Percentiles rank a stretch among this genome's conserved stretches.
Conservation (phyloP, 35 echinoderm and acorn worm genomes). For the Amphiura filiformis region DNA sequence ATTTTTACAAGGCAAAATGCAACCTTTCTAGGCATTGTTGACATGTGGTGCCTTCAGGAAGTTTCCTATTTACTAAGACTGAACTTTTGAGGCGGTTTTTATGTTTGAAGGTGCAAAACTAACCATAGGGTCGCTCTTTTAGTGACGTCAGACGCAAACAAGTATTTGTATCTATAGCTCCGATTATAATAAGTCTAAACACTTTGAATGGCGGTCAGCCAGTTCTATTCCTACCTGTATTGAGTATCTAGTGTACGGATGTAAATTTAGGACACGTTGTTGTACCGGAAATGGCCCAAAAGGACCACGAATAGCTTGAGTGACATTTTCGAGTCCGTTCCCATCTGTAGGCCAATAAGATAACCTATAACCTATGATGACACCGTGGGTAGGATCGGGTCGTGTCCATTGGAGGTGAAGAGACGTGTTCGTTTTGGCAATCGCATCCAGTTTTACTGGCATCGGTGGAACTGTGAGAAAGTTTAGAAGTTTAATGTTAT, state of each 20-base stretch:
- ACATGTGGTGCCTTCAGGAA: too few species aligned
- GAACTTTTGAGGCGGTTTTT: too few species aligned
- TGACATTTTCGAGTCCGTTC: background rate
- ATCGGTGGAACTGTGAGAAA: background rate
- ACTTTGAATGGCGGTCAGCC: too few species aligned
- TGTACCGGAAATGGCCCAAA: background rate
- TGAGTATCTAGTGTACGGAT: background rate
- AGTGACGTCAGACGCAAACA: too few species aligned
- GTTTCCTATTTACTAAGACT: too few species aligned
- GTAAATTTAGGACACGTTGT: background rate
- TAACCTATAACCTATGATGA: background rate
- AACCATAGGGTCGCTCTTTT: too few species aligned
- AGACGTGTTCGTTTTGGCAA: background rate
- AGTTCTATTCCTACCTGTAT: slow-evolving; percentile 8
- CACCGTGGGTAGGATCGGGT: background rate
- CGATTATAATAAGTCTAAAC: too few species aligned
- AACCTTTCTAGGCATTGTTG: too few species aligned
- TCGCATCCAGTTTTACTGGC: background rate
- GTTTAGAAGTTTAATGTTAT: too few species aligned
- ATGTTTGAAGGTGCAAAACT: too few species aligned
- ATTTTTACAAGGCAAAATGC: too few species aligned
- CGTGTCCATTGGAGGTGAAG: background rate
- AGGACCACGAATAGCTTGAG: background rate
- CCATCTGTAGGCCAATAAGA: background rate
- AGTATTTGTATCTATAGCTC: too few species aligned